Evolutionary conservation across 2,797 vertebrate species (phyloP), one percentile per base, ranked within the genome.

Genomic region (Diplodus puntazzo): DNA sequence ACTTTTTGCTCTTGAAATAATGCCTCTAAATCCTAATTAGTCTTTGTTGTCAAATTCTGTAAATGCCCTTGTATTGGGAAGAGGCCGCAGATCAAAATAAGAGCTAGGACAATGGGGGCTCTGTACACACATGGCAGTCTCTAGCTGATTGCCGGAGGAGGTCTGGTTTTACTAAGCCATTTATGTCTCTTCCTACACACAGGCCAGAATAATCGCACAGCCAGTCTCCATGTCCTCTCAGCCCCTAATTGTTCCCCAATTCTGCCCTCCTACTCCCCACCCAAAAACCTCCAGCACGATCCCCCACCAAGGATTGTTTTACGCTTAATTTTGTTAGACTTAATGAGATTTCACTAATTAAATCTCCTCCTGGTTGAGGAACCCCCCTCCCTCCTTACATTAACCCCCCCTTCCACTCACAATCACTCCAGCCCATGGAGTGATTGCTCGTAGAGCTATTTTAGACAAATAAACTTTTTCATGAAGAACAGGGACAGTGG

Each of bases 341-440:
- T 98, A 99, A 98, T 97, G 96, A 98, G 97, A 98, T 99, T 98
- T 98, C 92, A 75, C 96, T 98, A 98, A 99, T 99, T 98, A 99
- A 98, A 99, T 98, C 97, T 98, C 95, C 97, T 97, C 96, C 95
- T 95, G 92, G 96, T 95, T 94, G 93, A 96, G 96, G 93, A 94
- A 92, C 94, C 95, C 75, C 79, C 94, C 70, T 49, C 79, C 94
- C 70, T 49, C 90, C 89, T 95, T 95, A 68, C 95, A 92, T 95
- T 93, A 91, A 95, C 96, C 95, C 94, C 70, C 58, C 73, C 21
- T 30, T 52, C 90, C 89, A 85, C 87, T 69, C 92, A 58, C 79
- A 78, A 85, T 95, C 94, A 94, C 95, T 95, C 93, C 95, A 95
- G 94, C 93, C 95, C 94, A 91, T 92, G 90, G 91, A 95, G 88